These are phyloP conservation scores for Muscicapa comitata DNA, from an alignment of 2,797 vertebrate genomes.

Conservation along the genomic window DNA sequence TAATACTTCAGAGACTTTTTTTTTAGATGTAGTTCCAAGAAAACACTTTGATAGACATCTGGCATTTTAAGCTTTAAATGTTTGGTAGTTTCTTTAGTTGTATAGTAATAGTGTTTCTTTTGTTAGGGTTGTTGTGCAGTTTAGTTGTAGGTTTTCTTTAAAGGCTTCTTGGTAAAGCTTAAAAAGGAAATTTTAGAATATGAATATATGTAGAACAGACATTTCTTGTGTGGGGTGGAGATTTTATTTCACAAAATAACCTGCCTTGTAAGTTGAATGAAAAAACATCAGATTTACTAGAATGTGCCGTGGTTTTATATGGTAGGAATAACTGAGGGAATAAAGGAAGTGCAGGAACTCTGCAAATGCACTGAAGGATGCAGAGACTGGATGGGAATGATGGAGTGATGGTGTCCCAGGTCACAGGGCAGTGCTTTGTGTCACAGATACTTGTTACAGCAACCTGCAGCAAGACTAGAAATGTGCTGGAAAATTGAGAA, in stretches of 20 bases:
- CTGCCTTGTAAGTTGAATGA: neutral
- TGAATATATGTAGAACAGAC: accelerated
- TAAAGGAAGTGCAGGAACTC: neutral
- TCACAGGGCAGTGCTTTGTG: neutral
- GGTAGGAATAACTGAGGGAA: neutral
- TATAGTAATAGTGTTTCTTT: neutral
- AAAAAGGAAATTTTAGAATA: neutral
- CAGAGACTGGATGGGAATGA: accelerated
- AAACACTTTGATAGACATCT: neutral
- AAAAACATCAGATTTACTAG: neutral
- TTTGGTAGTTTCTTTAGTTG: neutral
- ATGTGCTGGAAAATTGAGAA: neutral
- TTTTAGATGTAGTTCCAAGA: neutral
- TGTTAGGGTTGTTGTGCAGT: neutral
- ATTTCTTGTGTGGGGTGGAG: neutral
- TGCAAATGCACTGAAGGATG: neutral
- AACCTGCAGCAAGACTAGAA: neutral
- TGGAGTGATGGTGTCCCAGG: no score
- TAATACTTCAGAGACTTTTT: neutral
- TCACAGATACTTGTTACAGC: neutral
- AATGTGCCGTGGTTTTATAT: neutral
- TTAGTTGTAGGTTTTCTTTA: neutral
- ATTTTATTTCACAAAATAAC: neutral
- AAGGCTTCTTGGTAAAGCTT: neutral
- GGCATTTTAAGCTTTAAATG: neutral